Evolutionary conservation across 2,113 vertebrate species (phyloP).

Genomic region (Cercocebus atys): DNA sequence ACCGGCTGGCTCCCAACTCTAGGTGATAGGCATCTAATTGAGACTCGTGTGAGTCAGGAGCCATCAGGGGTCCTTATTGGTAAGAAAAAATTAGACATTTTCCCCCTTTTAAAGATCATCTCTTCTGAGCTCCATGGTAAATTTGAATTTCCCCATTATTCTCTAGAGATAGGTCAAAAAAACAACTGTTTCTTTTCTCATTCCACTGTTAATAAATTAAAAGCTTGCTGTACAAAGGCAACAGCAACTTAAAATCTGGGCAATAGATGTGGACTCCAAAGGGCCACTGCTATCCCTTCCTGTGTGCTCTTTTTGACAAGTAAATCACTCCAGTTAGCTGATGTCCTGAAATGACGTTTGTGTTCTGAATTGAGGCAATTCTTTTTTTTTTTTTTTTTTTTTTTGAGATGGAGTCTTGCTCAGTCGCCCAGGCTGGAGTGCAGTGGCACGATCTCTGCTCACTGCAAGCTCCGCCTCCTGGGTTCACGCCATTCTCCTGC

Average conservation of each 20-base stretch:
- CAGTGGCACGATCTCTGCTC: too few relatives aligned
- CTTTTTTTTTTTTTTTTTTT: too few relatives aligned
- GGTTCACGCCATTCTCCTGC: too few relatives aligned
- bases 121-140: not conserved
- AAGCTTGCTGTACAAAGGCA: not conserved
- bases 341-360: not conserved
- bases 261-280: not conserved
- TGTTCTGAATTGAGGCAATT: not conserved
- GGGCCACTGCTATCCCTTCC: fast-evolving
- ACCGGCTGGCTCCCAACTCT: not conserved
- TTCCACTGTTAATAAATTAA: not conserved
- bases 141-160: not conserved
- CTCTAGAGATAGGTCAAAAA: not conserved
- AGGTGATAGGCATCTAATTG: not conserved
- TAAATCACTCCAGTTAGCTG: not conserved
- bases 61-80: not conserved
- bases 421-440: too few relatives aligned
- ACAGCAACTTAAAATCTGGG: not conserved
- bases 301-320: not conserved
- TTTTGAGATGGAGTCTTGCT: too few relatives aligned
- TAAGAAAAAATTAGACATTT: not conserved
- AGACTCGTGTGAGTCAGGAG: not conserved
- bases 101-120: not conserved
- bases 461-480: too few relatives aligned
- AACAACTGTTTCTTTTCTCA: not conserved